These are phyloP conservation scores for Drosophila atroscutellata DNA, from an alignment of 2,888 invertebrate genomes.

Conservation along the genomic window DNA sequence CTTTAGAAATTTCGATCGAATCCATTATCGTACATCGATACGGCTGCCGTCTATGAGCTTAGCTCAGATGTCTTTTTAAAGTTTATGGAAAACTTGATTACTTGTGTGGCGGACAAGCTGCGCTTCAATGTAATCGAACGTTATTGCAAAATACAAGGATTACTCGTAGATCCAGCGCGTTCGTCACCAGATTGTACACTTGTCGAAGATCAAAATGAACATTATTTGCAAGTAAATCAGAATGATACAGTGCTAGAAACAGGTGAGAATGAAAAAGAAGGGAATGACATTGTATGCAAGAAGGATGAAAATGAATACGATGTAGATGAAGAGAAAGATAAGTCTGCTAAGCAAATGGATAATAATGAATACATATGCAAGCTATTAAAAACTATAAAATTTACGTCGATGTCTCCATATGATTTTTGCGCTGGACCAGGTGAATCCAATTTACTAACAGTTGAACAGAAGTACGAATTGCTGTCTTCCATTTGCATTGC, in stretches of 20 bases:
- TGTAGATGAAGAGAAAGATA: background rate
- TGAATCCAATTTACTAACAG: constrained; percentile 33
- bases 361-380: constrained; percentile 30
- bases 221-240: background rate
- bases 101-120: constrained; percentile 12
- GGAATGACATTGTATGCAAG: background rate
- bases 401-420: constrained; percentile 44
- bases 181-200: no score
- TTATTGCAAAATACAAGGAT: constrained; percentile 45
- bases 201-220: background rate
- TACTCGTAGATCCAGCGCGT: background rate
- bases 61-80: constrained; percentile 42
- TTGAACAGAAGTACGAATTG: constrained; percentile 40
- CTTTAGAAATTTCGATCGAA: constrained; percentile 24
- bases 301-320: constrained; percentile 33
- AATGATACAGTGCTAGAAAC: background rate
- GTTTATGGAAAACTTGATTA: constrained; percentile 32
- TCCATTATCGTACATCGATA: constrained; percentile 12
- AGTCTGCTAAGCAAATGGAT: background rate
- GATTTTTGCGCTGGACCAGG: constrained; percentile 62
- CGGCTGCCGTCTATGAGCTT: constrained; percentile 41
- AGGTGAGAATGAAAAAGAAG: background rate
- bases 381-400: constrained; percentile 38
- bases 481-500: constrained; percentile 49
- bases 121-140: constrained; percentile 48